Evolutionary conservation across 2,113 vertebrate species (phyloP).

Genomic region (Rhodinocichla rosea): DNA sequence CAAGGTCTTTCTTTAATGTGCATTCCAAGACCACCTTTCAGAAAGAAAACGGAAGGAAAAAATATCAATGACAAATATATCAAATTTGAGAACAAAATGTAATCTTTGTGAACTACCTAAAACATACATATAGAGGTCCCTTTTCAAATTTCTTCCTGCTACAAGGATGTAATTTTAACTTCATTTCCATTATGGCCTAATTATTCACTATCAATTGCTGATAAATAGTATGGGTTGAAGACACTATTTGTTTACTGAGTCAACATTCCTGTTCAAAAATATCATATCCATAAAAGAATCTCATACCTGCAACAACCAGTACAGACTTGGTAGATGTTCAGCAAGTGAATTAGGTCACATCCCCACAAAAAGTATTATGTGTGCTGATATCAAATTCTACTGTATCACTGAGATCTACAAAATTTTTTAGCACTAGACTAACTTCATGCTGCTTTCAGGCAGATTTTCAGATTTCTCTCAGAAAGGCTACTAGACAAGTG

Average conservation of each 20-base stretch:
- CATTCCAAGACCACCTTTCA: slow-evolving; percentile 96
- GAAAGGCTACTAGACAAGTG: background rate
- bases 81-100: background rate
- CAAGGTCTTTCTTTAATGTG: slow-evolving; percentile 90
- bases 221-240: background rate
- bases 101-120: background rate
- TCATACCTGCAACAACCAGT: background rate
- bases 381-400: background rate
- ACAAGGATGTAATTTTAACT: background rate
- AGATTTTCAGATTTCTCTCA: background rate
- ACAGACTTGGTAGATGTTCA: background rate
- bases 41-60: slow-evolving; percentile 18
- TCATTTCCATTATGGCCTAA: background rate
- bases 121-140: background rate
- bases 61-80: background rate
- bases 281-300: background rate
- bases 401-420: background rate
- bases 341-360: background rate
- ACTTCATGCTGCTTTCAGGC: background rate
- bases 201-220: background rate
- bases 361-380: background rate
- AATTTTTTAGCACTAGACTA: background rate
- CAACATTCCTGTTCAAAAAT: background rate
- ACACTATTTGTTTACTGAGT: background rate
- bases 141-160: background rate